phyloP scores from a whole-genome alignment of 1,140 invertebrate genomes.

The Sycophaga agraensis region DNA sequence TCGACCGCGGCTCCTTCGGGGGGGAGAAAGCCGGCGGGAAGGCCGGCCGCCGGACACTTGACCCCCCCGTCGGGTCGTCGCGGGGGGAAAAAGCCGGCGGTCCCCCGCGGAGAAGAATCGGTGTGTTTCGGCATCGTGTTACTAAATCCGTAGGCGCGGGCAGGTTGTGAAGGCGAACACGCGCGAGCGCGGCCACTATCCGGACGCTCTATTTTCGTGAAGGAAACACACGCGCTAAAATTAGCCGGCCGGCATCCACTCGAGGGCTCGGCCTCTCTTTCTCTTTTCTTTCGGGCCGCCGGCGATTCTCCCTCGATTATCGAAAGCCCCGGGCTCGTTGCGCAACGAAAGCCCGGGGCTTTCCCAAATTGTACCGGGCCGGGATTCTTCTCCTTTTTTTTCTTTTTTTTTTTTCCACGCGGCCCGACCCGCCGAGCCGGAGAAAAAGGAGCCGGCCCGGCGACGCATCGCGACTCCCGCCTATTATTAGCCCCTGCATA shows the following conservation, averaged over 20 bases:
- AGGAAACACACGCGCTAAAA: constrained; percentile 50
- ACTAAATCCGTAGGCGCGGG: constrained; percentile 46
- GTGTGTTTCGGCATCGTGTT: constrained; percentile 35
- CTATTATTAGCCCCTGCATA: no score
- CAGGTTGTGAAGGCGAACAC: constrained; percentile 27
- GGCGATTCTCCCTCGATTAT: constrained; percentile 18
- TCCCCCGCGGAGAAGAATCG: no score
- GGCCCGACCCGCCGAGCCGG: no score
- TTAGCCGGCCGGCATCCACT: constrained; percentile 47
- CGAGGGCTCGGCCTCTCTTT: constrained; percentile 18
- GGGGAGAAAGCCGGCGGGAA: neutral
- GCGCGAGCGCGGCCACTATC: constrained; percentile 30
- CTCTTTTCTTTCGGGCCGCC: neutral
- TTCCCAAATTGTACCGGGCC: neutral
- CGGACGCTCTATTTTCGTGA: constrained; percentile 53
- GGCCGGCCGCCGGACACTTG: no score
- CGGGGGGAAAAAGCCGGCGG: constrained; percentile 17
- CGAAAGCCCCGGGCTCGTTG: neutral
- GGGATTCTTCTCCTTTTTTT: neutral
- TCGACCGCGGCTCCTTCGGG: no score
- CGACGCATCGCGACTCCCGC: no score
- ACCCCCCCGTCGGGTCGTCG: no score
- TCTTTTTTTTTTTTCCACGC: no score
- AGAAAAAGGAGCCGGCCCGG: no score
- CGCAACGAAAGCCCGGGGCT: neutral